Conservation (phyloP, 2,797 vertebrate genomes). For the Lepidocolaptes lacrymiger region DNA sequence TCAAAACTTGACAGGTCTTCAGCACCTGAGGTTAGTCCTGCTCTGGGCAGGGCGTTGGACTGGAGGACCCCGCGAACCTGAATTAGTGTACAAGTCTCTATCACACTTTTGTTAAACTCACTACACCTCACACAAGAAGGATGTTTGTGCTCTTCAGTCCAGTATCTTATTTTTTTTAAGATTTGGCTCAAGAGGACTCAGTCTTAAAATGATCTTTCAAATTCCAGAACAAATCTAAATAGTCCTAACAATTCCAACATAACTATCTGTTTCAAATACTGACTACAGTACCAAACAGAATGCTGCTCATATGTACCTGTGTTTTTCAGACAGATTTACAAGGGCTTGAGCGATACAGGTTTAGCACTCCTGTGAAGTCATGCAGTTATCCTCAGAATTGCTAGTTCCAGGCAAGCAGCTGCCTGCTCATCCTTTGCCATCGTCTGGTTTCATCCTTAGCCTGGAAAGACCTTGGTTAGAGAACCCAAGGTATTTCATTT, state of each 20-base stretch:
- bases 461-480: neutral
- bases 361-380: fast-evolving
- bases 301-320: neutral
- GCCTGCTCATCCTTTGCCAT: neutral
- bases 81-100: neutral
- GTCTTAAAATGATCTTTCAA: neutral
- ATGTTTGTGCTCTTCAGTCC: neutral
- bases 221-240: neutral
- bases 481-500: neutral
- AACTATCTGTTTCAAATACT: neutral
- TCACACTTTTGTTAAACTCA: neutral
- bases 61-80: neutral
- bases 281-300: fast-evolving
- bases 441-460: neutral
- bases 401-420: neutral
- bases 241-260: neutral
- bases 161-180: neutral
- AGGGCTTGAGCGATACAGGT: neutral
- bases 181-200: neutral
- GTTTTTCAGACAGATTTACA: neutral
- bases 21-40: neutral
- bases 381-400: neutral
- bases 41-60: neutral
- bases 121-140: neutral
- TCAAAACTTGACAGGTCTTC: neutral